Evolutionary conservation across 2,888 invertebrate genomes (phyloP).

Genomic region (Tridacna crocea): DNA sequence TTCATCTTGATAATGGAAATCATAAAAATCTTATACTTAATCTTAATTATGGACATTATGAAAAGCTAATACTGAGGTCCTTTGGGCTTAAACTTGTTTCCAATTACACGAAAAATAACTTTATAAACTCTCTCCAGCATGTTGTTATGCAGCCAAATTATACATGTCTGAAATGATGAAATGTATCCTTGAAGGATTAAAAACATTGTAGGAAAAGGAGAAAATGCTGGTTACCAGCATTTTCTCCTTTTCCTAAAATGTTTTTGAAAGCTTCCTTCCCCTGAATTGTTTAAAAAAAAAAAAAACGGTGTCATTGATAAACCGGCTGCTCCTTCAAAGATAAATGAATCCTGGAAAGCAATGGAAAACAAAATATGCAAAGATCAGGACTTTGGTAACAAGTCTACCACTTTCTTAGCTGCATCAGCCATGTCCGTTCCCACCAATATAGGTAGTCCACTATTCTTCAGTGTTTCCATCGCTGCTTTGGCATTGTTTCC

Average conservation of each 20-base stretch:
- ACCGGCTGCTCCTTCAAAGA: too few species aligned
- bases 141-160: too few species aligned
- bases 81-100: too few species aligned
- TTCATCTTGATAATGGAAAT: too few species aligned
- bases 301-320: too few species aligned
- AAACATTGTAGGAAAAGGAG: background rate
- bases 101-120: too few species aligned
- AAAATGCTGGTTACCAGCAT: background rate
- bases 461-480: slow-evolving; percentile 91
- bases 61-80: too few species aligned
- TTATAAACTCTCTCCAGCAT: too few species aligned
- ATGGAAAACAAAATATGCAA: background rate
- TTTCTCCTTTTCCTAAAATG: background rate
- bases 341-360: too few species aligned
- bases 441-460: slow-evolving; percentile 92
- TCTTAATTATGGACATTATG: too few species aligned
- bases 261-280: background rate
- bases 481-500: slow-evolving; percentile 95
- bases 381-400: slow-evolving; percentile 59
- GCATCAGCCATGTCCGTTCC: slow-evolving; percentile 96
- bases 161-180: background rate
- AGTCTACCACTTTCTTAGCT: slow-evolving; percentile 92
- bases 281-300: background rate
- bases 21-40: too few species aligned
- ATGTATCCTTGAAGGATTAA: background rate